A percentile compares a stretch with the other conserved stretches of the same genome.
Evolutionary conservation across 2,797 vertebrate genomes (phyloP).

Genomic region (Microctenopoma lineatum): DNA sequence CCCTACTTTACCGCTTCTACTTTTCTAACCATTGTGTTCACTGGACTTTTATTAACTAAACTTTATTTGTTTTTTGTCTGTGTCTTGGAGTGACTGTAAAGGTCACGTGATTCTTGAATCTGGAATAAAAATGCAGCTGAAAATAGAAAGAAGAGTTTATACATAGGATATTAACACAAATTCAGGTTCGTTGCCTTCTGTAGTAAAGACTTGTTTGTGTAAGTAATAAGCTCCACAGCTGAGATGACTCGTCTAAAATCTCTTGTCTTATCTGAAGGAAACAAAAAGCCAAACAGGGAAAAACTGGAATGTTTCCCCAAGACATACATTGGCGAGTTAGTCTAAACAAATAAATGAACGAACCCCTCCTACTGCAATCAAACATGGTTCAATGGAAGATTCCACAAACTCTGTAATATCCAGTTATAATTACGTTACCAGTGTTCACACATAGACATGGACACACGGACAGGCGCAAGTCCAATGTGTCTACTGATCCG

Average conservation of each 20-base stretch:
- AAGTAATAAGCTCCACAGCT: too few species aligned
- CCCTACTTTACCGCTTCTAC: too few species aligned
- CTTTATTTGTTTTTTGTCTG: too few species aligned
- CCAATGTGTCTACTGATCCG: constrained; percentile 70
- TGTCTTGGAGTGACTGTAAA: too few species aligned
- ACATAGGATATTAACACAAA: too few species aligned
- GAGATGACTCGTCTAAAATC: background rate
- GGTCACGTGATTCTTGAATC: too few species aligned
- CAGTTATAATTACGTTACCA: constrained; percentile 26
- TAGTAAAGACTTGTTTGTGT: too few species aligned
- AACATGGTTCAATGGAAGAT: constrained; percentile 39
- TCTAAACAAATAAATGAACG: constrained; percentile 18
- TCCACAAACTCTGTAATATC: constrained; percentile 22
- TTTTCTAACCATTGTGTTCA: too few species aligned
- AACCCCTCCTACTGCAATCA: constrained; percentile 26
- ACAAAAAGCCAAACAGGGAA: background rate
- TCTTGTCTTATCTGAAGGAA: background rate
- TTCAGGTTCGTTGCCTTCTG: background rate
- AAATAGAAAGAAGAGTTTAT: background rate
- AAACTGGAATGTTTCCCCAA: constrained; percentile 5
- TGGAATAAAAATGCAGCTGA: background rate
- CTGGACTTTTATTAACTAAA: too few species aligned
- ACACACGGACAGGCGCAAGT: constrained; percentile 24
- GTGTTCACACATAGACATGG: background rate
- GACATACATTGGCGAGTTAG: constrained; percentile 9